phyloP scores from a whole-genome alignment of 2,113 vertebrate species.

The Sylvilagus bachmani region DNA sequence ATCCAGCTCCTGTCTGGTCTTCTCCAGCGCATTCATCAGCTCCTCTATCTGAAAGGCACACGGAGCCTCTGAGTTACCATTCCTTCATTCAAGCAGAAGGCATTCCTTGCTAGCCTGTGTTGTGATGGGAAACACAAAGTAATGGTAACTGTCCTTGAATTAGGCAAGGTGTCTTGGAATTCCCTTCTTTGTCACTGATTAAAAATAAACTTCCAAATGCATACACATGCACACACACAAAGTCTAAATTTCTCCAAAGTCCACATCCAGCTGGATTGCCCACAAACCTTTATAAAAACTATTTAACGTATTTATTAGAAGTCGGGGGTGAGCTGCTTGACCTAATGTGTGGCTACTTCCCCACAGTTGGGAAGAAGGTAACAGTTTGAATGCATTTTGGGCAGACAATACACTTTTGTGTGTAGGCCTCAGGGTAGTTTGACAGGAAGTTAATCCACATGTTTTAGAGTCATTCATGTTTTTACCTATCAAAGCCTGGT shows the following conservation, averaged over 20 bases:
- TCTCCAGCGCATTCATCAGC: conserved; percentile 95
- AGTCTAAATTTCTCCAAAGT: conserved; percentile 23
- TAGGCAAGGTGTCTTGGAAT: background rate
- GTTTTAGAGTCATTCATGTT: conserved; percentile 72
- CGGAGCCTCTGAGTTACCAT: background rate
- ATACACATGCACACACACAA: too few relatives aligned
- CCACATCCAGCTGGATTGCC: background rate
- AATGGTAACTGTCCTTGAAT: background rate
- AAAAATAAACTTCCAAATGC: conserved; percentile 57
- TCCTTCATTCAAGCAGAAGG: background rate
- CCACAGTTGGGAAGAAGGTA: conserved; percentile 40
- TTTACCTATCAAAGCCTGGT: conserved; percentile 71
- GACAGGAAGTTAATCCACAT: conserved; percentile 66
- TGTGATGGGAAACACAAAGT: background rate
- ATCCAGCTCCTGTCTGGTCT: conserved; percentile 96
- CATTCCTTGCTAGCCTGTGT: background rate
- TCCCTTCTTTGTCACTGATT: conserved; percentile 15
- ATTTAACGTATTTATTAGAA: conserved; percentile 63
- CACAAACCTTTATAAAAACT: conserved; percentile 69
- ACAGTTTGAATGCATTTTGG: conserved; percentile 58
- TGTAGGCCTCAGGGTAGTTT: conserved; percentile 26
- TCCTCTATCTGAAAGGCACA: conserved; percentile 94
- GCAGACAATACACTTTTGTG: conserved; percentile 58
- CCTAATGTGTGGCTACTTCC: conserved; percentile 56
- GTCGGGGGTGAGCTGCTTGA: conserved; percentile 40